These are phyloP conservation scores for Amazona guildingii DNA, from an alignment of 2,113 vertebrate species.

Conservation along the genomic window DNA sequence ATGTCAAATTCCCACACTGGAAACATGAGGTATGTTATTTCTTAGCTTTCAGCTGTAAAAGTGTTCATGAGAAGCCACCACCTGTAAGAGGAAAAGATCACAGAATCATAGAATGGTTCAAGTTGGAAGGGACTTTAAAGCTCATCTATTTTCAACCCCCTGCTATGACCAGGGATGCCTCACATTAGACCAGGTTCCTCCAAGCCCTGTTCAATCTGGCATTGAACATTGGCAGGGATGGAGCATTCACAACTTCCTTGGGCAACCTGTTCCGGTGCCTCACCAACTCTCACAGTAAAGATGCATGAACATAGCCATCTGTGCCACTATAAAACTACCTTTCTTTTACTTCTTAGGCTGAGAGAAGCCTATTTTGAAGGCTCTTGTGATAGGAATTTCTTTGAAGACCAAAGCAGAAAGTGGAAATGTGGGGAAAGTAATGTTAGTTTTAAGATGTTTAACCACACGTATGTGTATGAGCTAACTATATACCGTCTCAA, in stretches of 20 bases:
- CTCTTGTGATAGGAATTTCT: neutral
- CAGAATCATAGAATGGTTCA: neutral
- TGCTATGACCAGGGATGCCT: neutral
- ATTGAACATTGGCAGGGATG: neutral
- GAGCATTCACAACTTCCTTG: neutral
- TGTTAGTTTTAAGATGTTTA: neutral
- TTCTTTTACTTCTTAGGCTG: neutral
- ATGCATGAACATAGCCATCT: fast-evolving
- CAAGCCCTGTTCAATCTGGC: neutral
- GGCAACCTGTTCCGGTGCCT: neutral
- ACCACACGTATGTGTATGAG: neutral
- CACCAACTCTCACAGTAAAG: neutral
- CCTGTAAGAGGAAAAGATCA: neutral
- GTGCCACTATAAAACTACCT: neutral
- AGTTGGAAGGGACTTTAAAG: neutral
- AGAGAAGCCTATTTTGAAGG: neutral
- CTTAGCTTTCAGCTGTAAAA: neutral
- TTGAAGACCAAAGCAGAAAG: neutral
- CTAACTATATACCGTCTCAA: neutral
- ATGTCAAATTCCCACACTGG: neutral
- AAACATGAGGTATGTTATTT: neutral
- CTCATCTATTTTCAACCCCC: neutral
- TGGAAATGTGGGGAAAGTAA: neutral
- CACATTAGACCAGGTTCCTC: neutral
- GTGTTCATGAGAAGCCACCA: neutral